Conservation (phyloP, 2,797 vertebrate genomes). For the Periophthalmus magnuspinnatus region DNA sequence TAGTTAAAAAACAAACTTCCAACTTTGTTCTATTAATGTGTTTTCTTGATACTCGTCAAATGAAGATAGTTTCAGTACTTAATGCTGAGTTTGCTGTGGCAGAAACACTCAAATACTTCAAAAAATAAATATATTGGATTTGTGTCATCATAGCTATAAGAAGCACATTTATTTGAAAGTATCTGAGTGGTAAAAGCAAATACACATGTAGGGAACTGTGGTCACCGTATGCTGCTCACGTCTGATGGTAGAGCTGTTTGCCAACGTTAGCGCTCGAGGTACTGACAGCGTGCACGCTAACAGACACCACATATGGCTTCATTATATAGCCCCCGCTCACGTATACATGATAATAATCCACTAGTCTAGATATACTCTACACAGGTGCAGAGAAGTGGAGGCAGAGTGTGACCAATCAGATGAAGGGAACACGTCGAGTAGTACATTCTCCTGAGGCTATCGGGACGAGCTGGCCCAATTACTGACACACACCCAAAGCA, state of each 20-base stretch:
- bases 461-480: constrained; percentile 67
- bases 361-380: constrained; percentile 9
- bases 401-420: constrained; percentile 63
- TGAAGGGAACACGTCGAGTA: constrained; percentile 50
- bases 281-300: constrained; percentile 67
- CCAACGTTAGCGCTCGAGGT: constrained; percentile 65
- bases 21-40: no score
- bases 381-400: constrained; percentile 32
- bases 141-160: not conserved
- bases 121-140: no score
- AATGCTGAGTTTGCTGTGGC: no score
- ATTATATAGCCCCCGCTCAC: constrained; percentile 65
- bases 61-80: no score
- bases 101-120: no score
- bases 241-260: constrained; percentile 54
- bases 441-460: constrained; percentile 55
- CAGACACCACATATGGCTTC: constrained; percentile 79
- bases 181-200: not conserved
- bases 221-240: constrained; percentile 68
- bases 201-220: constrained; percentile 11
- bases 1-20: no score
- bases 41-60: no score
- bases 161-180: not conserved
- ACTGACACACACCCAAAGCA: constrained; percentile 53
- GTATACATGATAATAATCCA: constrained; percentile 25